Base-by-base conservation (phyloP, 2,888 invertebrate genomes). In the Andrena dorsata region DNA sequence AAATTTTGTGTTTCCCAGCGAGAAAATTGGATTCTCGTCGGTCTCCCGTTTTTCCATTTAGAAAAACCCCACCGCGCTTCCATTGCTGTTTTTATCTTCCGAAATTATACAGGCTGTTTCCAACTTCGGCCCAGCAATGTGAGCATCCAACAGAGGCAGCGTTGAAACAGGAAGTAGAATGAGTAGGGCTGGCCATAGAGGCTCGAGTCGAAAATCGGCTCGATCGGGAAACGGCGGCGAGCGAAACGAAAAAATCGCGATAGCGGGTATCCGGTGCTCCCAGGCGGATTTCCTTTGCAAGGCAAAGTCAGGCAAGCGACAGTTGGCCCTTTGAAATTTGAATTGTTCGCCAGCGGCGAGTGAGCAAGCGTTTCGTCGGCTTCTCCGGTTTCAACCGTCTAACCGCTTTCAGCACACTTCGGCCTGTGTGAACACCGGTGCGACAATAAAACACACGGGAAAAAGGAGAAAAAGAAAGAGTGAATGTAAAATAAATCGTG, bases 301-400 rank as follows among this genome's bases (percentile, higher is more conserved):
- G 76, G 83, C 82, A 77, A 88, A 88, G 87, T 87, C 88, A 88
- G 86, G 75, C 74, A 78, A 78, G 85, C 81, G 88, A 84, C 90
- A 87, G 90, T 90, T 90, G 88, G 88, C 87, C 91, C 91, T 92
- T 92, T 91, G 88, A 90, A 91, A 90, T 89, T 86, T 86, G 90
- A 89, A 92, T 92, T 91, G 90, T 90, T 90, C 89, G 88, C 81
- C 86, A 90, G 88, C 90, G 90, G 91, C 90, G 90, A 92, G 90
- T 90, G 91, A 90, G 91, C 92, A 92, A 92, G 91, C 92, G 92
- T 89, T 89, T 91, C 89, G 91, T 90, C 92, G 91, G 92, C 92
- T 92, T 93, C 93, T 94, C 93, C 90, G 91, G 88, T 94, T 94
- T 93, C 93, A 94, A 93, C 90, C 92, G 91, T 93, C 93, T 92